A percentile compares a stretch with the other conserved stretches of the same genome.
Conservation (phyloP, 2,888 invertebrate genomes). For the Orgyia antiqua region DNA sequence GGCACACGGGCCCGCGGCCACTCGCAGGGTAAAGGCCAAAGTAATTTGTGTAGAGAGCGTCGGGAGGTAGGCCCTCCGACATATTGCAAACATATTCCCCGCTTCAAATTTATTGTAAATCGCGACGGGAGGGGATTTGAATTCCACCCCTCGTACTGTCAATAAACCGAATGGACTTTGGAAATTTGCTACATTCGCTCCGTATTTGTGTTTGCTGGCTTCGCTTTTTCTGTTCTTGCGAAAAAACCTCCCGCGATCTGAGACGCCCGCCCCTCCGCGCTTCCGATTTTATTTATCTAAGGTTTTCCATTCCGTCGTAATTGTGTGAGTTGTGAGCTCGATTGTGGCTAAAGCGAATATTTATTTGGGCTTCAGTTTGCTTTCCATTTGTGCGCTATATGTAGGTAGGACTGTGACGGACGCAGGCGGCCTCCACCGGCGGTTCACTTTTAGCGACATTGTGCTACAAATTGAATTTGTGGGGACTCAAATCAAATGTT, state of each 20-base stretch:
- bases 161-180: conserved; percentile 73
- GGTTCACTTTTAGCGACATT: conserved; percentile 39
- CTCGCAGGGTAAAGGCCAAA: conserved; percentile 42
- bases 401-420: conserved; percentile 7
- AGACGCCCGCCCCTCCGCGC: conserved; percentile 28
- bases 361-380: conserved; percentile 70
- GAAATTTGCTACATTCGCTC: conserved; percentile 71
- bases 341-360: conserved; percentile 75
- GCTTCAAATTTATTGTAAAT: conserved; percentile 74
- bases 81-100: conserved; percentile 74
- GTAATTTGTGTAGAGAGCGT: conserved; percentile 36
- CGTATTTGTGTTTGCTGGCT: conserved; percentile 69
- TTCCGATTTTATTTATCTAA: conserved; percentile 75
- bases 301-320: conserved; percentile 73
- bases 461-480: conserved; percentile 71
- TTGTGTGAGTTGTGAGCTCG: conserved; percentile 71
- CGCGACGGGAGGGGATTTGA: conserved; percentile 65
- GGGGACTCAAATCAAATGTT: conserved; percentile 67
- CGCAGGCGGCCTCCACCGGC: conserved; percentile 11
- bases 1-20: conserved; percentile 18
- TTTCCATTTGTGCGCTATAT: conserved; percentile 45
- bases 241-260: conserved; percentile 35
- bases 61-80: conserved; percentile 37
- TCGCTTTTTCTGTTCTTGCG: conserved; percentile 53
- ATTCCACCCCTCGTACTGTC: conserved; percentile 52